phyloP scores from a whole-genome alignment of 2,797 vertebrate genomes.

The Phrynocephalus vlangalii region DNA sequence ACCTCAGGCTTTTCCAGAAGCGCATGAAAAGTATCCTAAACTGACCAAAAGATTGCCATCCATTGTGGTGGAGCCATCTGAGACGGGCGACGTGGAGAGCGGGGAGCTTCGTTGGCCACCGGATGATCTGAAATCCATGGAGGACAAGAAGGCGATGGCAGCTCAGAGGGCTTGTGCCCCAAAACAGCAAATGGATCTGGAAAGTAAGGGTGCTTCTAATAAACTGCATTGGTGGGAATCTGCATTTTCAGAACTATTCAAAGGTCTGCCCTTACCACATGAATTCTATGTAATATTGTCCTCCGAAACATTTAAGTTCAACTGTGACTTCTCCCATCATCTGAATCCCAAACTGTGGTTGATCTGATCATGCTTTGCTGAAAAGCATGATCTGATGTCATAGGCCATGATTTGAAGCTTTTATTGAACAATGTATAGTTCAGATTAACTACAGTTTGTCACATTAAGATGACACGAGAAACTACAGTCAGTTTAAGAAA shows the following conservation, averaged over 20 bases:
- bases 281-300: no score
- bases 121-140: slow-evolving; percentile 82
- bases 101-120: slow-evolving; percentile 93
- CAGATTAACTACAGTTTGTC: not conserved
- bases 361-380: not conserved
- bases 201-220: slow-evolving; percentile 66
- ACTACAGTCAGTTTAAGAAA: not conserved
- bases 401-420: not conserved
- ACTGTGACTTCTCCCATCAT: not conserved
- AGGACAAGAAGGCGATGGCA: slow-evolving; percentile 74
- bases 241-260: slow-evolving; percentile 7
- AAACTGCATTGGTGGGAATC: not conserved
- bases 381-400: not conserved
- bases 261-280: no score
- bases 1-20: slow-evolving; percentile 84
- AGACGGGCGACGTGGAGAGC: slow-evolving; percentile 87
- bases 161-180: slow-evolving; percentile 72
- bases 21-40: slow-evolving; percentile 88
- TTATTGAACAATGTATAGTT: not conserved
- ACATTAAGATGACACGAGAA: not conserved
- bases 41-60: slow-evolving; percentile 89
- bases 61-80: slow-evolving; percentile 89
- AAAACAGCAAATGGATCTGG: slow-evolving; percentile 72
- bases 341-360: not conserved
- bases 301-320: not conserved